Conservation (phyloP, 2,888 invertebrate species). For the Linnaemya tessellans region DNA sequence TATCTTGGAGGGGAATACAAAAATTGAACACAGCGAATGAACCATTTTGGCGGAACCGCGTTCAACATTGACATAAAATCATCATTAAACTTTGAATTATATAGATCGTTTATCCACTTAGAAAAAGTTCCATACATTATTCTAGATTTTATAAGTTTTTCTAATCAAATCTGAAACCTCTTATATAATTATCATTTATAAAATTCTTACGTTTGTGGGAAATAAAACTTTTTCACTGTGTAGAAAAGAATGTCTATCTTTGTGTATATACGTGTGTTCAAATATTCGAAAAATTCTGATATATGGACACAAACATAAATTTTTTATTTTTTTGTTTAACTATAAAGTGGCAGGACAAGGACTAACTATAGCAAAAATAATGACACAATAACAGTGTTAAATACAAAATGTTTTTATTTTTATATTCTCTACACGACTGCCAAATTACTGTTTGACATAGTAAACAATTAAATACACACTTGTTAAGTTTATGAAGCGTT, state of each 20-base stretch:
- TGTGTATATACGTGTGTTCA: not conserved
- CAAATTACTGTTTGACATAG: conserved; percentile 33
- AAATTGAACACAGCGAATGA: too few relatives aligned
- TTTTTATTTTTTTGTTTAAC: conserved; percentile 6
- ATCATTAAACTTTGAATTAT: too few relatives aligned
- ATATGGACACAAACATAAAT: conserved; percentile 50
- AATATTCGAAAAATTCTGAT: conserved; percentile 28
- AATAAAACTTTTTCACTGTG: not conserved
- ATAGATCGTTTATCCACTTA: too few relatives aligned
- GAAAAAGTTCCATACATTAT: too few relatives aligned
- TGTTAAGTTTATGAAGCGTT: conserved; percentile 70
- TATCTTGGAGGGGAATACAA: too few relatives aligned
- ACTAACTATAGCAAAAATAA: conserved; percentile 27
- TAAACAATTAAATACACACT: conserved; percentile 59
- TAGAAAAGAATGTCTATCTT: not conserved
- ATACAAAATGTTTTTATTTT: conserved; percentile 1
- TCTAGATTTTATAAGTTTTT: too few relatives aligned
- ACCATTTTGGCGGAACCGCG: too few relatives aligned
- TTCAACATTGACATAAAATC: too few relatives aligned
- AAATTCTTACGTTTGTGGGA: too few relatives aligned
- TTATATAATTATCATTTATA: too few relatives aligned
- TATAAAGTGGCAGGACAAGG: conserved; percentile 43
- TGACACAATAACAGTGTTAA: conserved; percentile 22
- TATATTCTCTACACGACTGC: not conserved
- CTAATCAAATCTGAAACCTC: too few relatives aligned